Percentiles rank a stretch among this genome's conserved stretches.
Evolutionary conservation across 1,140 invertebrate species (phyloP).

Genomic region (Penaeus indicus): DNA sequence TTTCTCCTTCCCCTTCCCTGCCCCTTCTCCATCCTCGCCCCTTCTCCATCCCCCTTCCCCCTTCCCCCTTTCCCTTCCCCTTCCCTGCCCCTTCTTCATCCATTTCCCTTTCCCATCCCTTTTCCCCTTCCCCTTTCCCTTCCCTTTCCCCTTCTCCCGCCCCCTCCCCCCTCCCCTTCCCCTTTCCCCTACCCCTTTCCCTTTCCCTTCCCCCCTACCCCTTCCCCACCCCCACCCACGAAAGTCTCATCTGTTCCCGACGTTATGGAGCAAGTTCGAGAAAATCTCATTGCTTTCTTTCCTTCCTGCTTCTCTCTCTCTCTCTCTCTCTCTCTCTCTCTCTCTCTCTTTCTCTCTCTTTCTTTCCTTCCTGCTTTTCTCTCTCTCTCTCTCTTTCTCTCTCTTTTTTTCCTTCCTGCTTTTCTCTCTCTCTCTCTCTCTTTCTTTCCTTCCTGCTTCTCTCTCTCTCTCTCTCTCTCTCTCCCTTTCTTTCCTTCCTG

Average conservation of each 20-base stretch:
- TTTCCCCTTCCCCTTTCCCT: neutral
- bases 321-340: neutral
- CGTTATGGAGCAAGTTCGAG: neutral
- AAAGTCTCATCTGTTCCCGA: too few species aligned
- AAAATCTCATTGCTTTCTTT: too few species aligned
- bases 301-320: neutral
- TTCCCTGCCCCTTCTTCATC: neutral
- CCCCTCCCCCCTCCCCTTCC: too few species aligned
- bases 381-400: slow-evolving; percentile 10
- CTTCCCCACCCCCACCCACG: too few species aligned
- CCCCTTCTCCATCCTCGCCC: too few species aligned
- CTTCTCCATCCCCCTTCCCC: too few species aligned
- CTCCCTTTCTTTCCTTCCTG: slow-evolving; percentile 3
- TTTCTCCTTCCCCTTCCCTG: too few species aligned
- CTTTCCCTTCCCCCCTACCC: neutral
- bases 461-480: slow-evolving; percentile 10
- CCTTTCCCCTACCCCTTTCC: neutral
- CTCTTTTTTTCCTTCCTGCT: slow-evolving; percentile 3
- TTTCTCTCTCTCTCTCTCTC: too few species aligned
- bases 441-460: too few species aligned
- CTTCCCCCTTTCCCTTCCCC: too few species aligned
- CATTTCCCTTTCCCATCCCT: neutral
- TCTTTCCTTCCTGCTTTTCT: neutral
- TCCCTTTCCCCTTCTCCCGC: too few species aligned
- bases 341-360: too few species aligned